These are phyloP conservation scores for Anthonomus grandis DNA, from an alignment of 1,140 invertebrate genomes.

Conservation along the genomic window DNA sequence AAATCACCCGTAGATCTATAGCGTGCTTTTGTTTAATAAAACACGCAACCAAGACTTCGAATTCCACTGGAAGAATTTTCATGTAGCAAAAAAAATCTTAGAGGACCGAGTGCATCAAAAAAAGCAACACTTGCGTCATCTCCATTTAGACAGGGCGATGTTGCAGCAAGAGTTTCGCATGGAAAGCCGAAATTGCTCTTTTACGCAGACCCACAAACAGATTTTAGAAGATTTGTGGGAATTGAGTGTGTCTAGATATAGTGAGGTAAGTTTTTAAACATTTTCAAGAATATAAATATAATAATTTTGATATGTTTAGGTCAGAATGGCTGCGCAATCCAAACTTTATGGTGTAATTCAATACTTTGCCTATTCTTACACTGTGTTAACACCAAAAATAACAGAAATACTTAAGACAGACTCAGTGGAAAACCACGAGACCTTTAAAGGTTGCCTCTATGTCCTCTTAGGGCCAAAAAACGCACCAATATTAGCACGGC, in stretches of 20 bases:
- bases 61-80: slow-evolving; percentile 57
- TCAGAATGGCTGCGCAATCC: slow-evolving; percentile 62
- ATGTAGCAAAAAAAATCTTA: slow-evolving; percentile 57
- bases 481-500: slow-evolving; percentile 62
- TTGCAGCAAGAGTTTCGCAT: slow-evolving; percentile 67
- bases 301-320: slow-evolving; percentile 50
- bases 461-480: slow-evolving; percentile 66
- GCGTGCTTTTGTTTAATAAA: slow-evolving; percentile 57
- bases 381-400: slow-evolving; percentile 57
- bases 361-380: slow-evolving; percentile 61
- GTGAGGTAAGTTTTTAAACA: slow-evolving; percentile 52
- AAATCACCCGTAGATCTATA: slow-evolving; percentile 68
- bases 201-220: slow-evolving; percentile 58
- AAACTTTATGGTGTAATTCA: slow-evolving; percentile 53
- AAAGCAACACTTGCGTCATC: slow-evolving; percentile 60
- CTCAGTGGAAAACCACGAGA: slow-evolving; percentile 62
- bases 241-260: slow-evolving; percentile 66
- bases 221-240: slow-evolving; percentile 64
- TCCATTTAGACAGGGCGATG: slow-evolving; percentile 62
- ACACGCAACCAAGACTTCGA: slow-evolving; percentile 55
- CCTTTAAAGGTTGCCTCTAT: slow-evolving; percentile 78
- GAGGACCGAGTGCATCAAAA: slow-evolving; percentile 61
- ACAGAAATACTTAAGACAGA: slow-evolving; percentile 58
- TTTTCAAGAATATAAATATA: background rate
- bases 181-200: slow-evolving; percentile 45